phyloP scores from a whole-genome alignment of 64 coral and sea anemone species.

The Montipora capricornis region DNA sequence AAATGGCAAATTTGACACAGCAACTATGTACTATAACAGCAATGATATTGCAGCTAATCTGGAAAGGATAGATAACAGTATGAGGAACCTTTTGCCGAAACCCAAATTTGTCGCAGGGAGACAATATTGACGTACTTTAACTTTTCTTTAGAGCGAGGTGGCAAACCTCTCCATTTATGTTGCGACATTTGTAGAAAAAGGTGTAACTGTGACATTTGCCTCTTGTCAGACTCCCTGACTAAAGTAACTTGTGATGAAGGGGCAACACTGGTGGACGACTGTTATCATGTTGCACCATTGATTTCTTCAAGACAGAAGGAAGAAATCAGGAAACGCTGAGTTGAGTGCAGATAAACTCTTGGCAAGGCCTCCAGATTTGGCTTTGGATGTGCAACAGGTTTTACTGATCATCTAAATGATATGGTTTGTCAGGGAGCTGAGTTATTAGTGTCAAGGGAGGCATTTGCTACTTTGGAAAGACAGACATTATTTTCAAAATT shows the following conservation, averaged over 20 bases:
- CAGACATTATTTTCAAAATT: too few species aligned
- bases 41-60: slow-evolving; percentile 59
- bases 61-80: slow-evolving; percentile 18
- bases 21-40: slow-evolving; percentile 30
- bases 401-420: slow-evolving; percentile 10
- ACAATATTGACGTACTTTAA: slow-evolving; percentile 35
- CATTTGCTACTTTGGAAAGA: too few species aligned
- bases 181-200: too few species aligned
- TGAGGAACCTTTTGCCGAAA: slow-evolving; percentile 48
- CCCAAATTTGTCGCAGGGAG: slow-evolving; percentile 22
- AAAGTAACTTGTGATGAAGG: not conserved
- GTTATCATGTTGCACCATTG: not conserved
- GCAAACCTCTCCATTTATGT: slow-evolving; percentile 11
- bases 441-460: too few species aligned
- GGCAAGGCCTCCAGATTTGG: slow-evolving; percentile 10
- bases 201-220: slow-evolving; percentile 18
- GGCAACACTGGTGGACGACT: not conserved
- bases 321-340: not conserved
- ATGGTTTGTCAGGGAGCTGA: slow-evolving; percentile 14
- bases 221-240: not conserved
- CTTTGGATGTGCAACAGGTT: not conserved
- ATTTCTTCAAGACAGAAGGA: not conserved
- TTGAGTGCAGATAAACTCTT: slow-evolving; percentile 5
- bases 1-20: slow-evolving; percentile 35
- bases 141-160: not conserved